phyloP scores from a whole-genome alignment of 2,113 vertebrate genomes.

The Dicrurus megarhynchus region DNA sequence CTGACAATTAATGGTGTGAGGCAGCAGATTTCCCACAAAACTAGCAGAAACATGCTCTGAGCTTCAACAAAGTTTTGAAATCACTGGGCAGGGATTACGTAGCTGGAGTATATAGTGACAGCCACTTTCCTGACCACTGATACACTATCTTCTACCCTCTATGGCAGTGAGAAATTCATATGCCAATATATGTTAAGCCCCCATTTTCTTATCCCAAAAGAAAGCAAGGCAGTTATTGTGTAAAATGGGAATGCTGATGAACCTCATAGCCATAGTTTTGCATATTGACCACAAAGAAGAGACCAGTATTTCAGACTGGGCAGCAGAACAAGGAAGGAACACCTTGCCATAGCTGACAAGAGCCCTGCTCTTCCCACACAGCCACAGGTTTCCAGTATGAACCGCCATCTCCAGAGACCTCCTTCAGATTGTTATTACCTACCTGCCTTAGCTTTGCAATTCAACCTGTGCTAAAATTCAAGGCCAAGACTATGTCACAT shows the following conservation, averaged over 20 bases:
- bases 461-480: neutral
- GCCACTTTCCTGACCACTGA: neutral
- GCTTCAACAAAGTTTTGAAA: neutral
- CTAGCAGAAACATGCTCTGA: neutral
- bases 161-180: neutral
- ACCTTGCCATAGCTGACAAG: neutral
- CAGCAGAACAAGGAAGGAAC: neutral
- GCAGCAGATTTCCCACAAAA: neutral
- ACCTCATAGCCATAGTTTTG: neutral
- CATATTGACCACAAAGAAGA: neutral
- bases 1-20: neutral
- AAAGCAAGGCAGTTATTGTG: neutral
- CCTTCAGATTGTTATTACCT: neutral
- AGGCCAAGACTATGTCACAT: neutral
- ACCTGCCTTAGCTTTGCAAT: neutral
- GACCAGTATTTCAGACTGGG: neutral
- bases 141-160: neutral
- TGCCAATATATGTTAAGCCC: fast-evolving
- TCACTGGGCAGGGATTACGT: neutral
- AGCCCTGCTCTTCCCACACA: neutral
- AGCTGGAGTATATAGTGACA: neutral
- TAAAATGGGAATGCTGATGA: neutral
- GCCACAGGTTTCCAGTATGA: neutral
- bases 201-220: neutral
- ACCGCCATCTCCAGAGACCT: neutral